These are phyloP conservation scores for Eurystomus glaucurus DNA, from an alignment of 2,797 vertebrate genomes.

Conservation along the genomic window DNA sequence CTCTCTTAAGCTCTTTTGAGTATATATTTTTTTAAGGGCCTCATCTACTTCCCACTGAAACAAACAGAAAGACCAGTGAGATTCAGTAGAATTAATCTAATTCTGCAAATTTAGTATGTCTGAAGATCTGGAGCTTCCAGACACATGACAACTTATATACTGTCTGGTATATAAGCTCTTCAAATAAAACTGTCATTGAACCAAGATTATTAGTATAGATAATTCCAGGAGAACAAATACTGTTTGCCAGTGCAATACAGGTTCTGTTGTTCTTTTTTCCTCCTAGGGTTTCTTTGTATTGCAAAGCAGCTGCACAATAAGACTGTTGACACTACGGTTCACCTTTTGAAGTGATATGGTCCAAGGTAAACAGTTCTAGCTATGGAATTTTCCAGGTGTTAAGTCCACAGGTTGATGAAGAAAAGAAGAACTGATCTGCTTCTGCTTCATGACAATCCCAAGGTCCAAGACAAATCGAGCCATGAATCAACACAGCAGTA, in stretches of 20 bases:
- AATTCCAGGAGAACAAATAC: conserved; percentile 3
- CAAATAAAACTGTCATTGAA: not conserved
- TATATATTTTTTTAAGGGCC: not conserved
- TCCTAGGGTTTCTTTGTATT: conserved; percentile 1
- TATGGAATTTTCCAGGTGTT: conserved; percentile 41
- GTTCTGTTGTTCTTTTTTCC: not conserved
- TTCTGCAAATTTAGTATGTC: not conserved
- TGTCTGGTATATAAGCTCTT: not conserved
- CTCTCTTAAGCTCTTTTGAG: not conserved
- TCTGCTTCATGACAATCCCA: not conserved
- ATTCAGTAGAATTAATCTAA: not conserved
- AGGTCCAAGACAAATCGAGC: not conserved
- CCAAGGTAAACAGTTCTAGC: conserved; percentile 8
- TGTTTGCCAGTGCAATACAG: not conserved
- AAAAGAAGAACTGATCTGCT: not conserved
- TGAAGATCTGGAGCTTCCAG: conserved; percentile 1
- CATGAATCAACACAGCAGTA: not conserved
- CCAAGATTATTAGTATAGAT: not conserved
- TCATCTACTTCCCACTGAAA: not conserved
- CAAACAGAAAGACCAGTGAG: not conserved
- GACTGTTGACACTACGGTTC: conserved; percentile 25
- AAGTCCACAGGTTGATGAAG: not conserved
- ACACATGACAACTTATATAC: not conserved
- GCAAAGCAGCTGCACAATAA: conserved; percentile 42
- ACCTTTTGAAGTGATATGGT: conserved; percentile 30